Conservation (phyloP, 2,888 invertebrate genomes). For the Eupithecia vulgata region DNA sequence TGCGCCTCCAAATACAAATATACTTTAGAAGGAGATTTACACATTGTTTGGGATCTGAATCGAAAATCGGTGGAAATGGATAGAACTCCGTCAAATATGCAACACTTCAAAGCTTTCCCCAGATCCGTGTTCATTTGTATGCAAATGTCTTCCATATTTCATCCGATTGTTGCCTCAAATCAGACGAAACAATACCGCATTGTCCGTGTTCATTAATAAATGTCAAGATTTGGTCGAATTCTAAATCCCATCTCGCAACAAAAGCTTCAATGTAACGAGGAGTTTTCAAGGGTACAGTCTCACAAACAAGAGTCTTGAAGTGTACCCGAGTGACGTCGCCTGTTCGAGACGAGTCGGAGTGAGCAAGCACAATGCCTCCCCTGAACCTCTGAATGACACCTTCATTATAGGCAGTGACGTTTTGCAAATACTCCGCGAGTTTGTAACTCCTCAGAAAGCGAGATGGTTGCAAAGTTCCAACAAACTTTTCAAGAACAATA, state of each 20-base stretch:
- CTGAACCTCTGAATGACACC: constrained; percentile 69
- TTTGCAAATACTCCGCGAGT: constrained; percentile 67
- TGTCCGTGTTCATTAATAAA: constrained; percentile 62
- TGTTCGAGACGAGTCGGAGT: constrained; percentile 48
- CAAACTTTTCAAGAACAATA: constrained; percentile 48
- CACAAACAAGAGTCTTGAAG: constrained; percentile 53
- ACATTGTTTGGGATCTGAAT: constrained; percentile 9
- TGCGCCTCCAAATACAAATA: constrained; percentile 33
- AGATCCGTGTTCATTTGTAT: constrained; percentile 54
- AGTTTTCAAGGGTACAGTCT: constrained; percentile 46
- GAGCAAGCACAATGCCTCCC: constrained; percentile 64
- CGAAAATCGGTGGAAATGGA: constrained; percentile 41
- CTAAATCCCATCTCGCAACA: constrained; percentile 45
- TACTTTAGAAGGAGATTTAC: constrained; percentile 11
- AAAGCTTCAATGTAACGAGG: constrained; percentile 57
- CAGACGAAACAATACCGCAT: constrained; percentile 56
- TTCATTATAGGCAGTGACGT: constrained; percentile 73
- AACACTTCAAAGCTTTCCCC: constrained; percentile 47
- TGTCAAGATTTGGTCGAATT: constrained; percentile 56
- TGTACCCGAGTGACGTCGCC: constrained; percentile 54
- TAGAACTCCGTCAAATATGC: constrained; percentile 51
- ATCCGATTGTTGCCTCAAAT: constrained; percentile 51
- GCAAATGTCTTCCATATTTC: constrained; percentile 58
- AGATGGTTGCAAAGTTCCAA: constrained; percentile 45
- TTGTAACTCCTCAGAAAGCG: constrained; percentile 56